A percentile compares a stretch with the other conserved stretches of the same genome.
phyloP scores from a whole-genome alignment of 2,888 invertebrate species.

The Sinelater perroti region DNA sequence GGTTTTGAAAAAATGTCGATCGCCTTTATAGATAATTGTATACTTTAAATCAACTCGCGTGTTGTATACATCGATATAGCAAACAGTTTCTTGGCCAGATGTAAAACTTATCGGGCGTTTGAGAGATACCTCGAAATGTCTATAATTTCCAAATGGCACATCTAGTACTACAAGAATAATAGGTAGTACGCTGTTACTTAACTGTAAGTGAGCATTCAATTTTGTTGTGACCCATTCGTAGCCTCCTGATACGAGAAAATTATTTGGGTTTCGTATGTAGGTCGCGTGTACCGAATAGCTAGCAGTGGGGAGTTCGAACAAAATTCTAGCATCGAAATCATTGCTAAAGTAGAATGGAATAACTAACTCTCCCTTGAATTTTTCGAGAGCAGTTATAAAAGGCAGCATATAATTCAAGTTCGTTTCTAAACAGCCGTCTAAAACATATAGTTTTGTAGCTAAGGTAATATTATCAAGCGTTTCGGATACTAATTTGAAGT shows the following conservation, averaged over 20 bases:
- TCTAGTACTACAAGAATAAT: slow-evolving; percentile 14
- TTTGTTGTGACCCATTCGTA: slow-evolving; percentile 2
- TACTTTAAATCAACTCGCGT: slow-evolving; percentile 1
- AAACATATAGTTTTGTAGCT: background rate
- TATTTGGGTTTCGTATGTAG: background rate
- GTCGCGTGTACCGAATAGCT: slow-evolving; percentile 1
- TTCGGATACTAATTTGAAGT: slow-evolving; percentile 12
- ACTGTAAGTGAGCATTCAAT: background rate
- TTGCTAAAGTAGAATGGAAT: slow-evolving; percentile 10
- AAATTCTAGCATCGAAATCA: slow-evolving; percentile 14
- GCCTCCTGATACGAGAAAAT: slow-evolving; percentile 8
- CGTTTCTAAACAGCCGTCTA: background rate
- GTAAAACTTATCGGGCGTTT: slow-evolving; percentile 1
- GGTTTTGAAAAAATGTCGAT: slow-evolving; percentile 22
- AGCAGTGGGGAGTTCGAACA: background rate
- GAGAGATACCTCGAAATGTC: slow-evolving; percentile 10
- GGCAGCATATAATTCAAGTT: background rate
- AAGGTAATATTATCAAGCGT: background rate
- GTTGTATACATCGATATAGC: slow-evolving; percentile 6
- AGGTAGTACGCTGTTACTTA: slow-evolving; percentile 1
- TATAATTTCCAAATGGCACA: slow-evolving; percentile 18
- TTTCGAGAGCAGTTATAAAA: background rate
- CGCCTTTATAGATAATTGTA: background rate
- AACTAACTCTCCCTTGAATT: slow-evolving; percentile 1
- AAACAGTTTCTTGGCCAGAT: background rate